Base-by-base conservation (phyloP, 2,888 invertebrate species). In the Troides helena region DNA sequence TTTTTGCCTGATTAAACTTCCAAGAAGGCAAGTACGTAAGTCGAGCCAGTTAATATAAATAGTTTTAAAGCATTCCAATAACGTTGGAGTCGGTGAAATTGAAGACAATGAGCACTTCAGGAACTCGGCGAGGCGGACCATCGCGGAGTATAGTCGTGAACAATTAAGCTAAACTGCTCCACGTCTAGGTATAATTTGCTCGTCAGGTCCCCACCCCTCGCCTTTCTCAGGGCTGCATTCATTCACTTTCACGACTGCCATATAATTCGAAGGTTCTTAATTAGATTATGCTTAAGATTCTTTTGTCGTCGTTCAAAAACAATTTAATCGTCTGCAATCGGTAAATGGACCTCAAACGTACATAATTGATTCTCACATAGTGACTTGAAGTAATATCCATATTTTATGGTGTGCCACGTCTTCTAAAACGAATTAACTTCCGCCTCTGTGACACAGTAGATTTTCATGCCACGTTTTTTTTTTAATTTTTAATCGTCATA, bases 101-200 rank as follows among this genome's bases (percentile, higher is more conserved):
- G 43, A 56, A 67, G 70, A 63, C 62, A 67, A 63, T 69, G 58
- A 57, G 18, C 53, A 63, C 70, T 67, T 63, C 53, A 70, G 58
- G 25, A 59, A 66, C 60, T 63, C 65, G 59, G 61, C 62, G 62
- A 66, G 59, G 50, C 67, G 59, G 60, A 63, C 62, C 59, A 56
- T 67, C 18, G 62, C 30, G 30, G 46, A 43, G 73, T 72, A 71
- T 72, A 74, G 72, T 73, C 82, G 82, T 78, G 81, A 80, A 81
- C 86, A 87, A 88, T 88, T 86, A 87, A 84, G 77, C 79, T 79
- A 85, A 88, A 87, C 86, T 83, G 85, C 84, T 81, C 80, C 80
- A 80, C 80, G 79, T 80, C 78, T 77, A 78, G 73, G 76, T 80
- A 77, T 83, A 86, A 86, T 86, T 85, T 85, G 76, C 80, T 77